Conservation (phyloP, 1,140 invertebrate species). For the Andrena cerasifolii region DNA sequence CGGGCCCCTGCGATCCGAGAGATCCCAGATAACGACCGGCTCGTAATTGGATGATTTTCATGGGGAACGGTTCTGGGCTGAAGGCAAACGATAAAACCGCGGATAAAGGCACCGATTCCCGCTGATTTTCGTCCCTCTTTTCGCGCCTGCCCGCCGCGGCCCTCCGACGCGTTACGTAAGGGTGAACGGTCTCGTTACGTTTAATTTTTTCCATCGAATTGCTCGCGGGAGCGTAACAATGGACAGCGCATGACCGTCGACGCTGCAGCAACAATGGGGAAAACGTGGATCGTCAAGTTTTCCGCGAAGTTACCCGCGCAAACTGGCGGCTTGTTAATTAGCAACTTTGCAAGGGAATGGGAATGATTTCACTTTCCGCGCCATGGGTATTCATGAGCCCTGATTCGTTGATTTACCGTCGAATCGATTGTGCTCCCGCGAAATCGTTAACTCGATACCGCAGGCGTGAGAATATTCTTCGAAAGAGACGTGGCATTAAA, state of each 20-base stretch:
- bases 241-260: not conserved
- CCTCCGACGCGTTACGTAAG: slow-evolving; percentile 25
- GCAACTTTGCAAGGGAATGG: no score
- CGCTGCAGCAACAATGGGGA: not conserved
- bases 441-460: no score
- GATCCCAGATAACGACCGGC: slow-evolving; percentile 66
- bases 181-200: slow-evolving; percentile 22
- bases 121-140: slow-evolving; percentile 40
- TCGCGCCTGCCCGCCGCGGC: not conserved
- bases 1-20: slow-evolving; percentile 40
- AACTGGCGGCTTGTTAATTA: not conserved
- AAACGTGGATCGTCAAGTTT: not conserved
- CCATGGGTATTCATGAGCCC: not conserved
- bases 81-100: slow-evolving; percentile 70
- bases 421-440: no score
- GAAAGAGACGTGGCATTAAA: no score
- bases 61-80: slow-evolving; percentile 74
- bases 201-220: slow-evolving; percentile 49
- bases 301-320: not conserved
- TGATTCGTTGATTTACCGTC: no score
- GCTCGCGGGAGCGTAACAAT: slow-evolving; percentile 3
- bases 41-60: slow-evolving; percentile 81
- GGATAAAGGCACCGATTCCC: slow-evolving; percentile 46
- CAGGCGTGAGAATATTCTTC: no score
- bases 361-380: not conserved